Base-by-base conservation (phyloP, 2,797 vertebrate genomes). In the Channallabes apus region DNA sequence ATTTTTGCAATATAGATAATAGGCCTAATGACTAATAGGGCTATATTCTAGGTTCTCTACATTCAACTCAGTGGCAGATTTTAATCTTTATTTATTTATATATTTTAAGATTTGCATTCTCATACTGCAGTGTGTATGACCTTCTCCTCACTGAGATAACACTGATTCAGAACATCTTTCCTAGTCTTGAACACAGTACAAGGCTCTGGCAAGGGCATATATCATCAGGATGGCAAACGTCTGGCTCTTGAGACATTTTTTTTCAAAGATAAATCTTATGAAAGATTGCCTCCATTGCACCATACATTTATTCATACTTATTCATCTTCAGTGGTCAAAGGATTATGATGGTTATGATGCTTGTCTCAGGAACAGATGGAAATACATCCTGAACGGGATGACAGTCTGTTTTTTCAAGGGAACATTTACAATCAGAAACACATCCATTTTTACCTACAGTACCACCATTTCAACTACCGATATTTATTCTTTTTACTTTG, bases 51-150 rank as follows among this genome's bases (percentile, higher is more conserved):
- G 62, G 46, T 64, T 27, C 59, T 18, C 78, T 80, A 24, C 22
- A n/a, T 41, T 80, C 7, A 14, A 22, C 24, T 14, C 27, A 61
- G 32, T 59, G n/a, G 1, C 17, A 77, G n/a, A 0, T 51, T 72
- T 51, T 69, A 38, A 15, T 32, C 17, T 67, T 32, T 69, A 4
- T 38, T 46, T 71, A 15, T 58, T 32, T 32, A 17, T 51, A 12
- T 61, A 22, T 6, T 62, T 62, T 8, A 7, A 18, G 15, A 54
- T 76, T 56, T 58, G 54, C 29, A 77, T 32, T 76, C 54, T 56
- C 11, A 27, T 76, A 58, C 75, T 59, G 75, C 75, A 22, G 29
- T 59, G 75, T 77, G 6, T 35, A 35, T 77, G 75, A 77, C 54
- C 75, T 77, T 59, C 54, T 59, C 56, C 29, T 59, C 20, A 24